Percentiles rank a stretch among this genome's conserved stretches.
phyloP scores from a whole-genome alignment of 2,888 invertebrate genomes.

The Mesochorus sp. region DNA sequence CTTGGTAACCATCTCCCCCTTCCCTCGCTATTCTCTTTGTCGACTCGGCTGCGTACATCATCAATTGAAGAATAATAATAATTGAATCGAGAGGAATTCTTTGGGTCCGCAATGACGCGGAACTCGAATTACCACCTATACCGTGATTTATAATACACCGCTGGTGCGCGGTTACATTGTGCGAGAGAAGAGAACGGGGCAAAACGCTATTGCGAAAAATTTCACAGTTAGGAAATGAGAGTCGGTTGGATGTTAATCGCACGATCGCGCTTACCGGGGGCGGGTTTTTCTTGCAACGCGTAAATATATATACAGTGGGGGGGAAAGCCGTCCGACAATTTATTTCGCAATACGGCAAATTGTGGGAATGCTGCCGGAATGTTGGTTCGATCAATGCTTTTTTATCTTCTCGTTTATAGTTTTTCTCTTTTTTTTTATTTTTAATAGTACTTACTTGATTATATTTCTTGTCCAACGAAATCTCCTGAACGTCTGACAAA shows the following conservation, averaged over 20 bases:
- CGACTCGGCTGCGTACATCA: slow-evolving; percentile 6
- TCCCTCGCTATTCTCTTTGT: background rate
- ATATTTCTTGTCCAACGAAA: too few relatives aligned
- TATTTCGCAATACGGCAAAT: too few relatives aligned
- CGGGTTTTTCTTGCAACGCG: too few relatives aligned
- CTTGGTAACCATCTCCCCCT: background rate
- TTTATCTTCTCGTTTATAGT: too few relatives aligned
- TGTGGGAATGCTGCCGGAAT: too few relatives aligned
- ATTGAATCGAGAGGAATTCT: slow-evolving; percentile 20
- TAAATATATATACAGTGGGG: too few relatives aligned
- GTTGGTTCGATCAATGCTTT: too few relatives aligned
- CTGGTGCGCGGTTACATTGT: slow-evolving; percentile 46
- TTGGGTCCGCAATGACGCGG: slow-evolving; percentile 43
- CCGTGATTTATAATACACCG: slow-evolving; percentile 8
- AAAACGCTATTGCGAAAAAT: slow-evolving; percentile 56
- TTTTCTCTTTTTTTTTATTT: too few relatives aligned
- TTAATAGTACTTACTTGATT: too few relatives aligned
- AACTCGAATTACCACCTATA: slow-evolving; percentile 21
- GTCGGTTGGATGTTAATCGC: slow-evolving; percentile 53
- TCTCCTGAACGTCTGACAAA: too few relatives aligned
- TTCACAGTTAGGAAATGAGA: slow-evolving; percentile 52
- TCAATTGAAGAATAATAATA: slow-evolving; percentile 48
- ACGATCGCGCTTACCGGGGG: slow-evolving; percentile 23
- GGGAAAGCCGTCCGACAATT: too few relatives aligned
- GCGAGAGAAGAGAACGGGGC: slow-evolving; percentile 38